Evolutionary conservation across 2,797 vertebrate species (phyloP).

Genomic region (Myiotriccus ornatus): DNA sequence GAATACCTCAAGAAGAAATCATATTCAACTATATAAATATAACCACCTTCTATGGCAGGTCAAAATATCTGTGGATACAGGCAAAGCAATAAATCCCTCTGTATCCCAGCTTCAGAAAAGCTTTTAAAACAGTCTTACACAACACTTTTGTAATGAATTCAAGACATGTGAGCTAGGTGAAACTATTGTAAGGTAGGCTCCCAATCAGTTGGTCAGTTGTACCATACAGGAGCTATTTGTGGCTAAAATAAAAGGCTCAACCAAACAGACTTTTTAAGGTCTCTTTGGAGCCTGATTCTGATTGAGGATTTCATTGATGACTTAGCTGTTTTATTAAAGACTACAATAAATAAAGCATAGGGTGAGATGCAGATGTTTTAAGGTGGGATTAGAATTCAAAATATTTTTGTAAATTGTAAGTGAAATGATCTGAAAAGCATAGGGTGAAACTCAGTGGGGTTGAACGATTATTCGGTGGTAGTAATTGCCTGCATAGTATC

Average conservation of each 20-base stretch:
- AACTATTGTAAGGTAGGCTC: background rate
- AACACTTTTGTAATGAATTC: background rate
- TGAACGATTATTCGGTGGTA: background rate
- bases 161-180: background rate
- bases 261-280: background rate
- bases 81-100: constrained; percentile 6
- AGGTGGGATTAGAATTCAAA: background rate
- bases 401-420: background rate
- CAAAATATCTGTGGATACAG: background rate
- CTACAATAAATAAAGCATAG: background rate
- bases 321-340: background rate
- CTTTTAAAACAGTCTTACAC: background rate
- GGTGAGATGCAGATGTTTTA: background rate
- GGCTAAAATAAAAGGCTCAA: background rate
- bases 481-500: background rate
- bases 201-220: background rate
- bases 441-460: background rate
- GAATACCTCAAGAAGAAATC: background rate
- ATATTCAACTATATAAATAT: background rate
- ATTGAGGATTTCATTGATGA: background rate
- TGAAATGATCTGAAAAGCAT: background rate
- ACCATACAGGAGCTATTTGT: background rate
- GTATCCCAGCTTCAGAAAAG: background rate
- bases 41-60: background rate
- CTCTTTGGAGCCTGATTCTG: background rate